Evolutionary conservation across 2,113 vertebrate genomes (phyloP).

Genomic region (Crotalus viridis): DNA sequence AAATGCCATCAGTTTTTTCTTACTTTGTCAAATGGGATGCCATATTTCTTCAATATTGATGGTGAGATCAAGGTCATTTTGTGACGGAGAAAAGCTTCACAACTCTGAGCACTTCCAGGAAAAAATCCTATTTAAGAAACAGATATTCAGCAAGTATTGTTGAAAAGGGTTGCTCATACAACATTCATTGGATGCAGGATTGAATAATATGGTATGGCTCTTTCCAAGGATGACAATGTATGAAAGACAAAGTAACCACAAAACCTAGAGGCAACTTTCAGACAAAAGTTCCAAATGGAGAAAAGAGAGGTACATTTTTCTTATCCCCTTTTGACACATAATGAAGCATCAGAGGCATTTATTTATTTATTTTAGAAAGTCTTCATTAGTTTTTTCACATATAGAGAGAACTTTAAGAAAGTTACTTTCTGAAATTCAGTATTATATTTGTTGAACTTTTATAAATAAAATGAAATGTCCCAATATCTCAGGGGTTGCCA

Average conservation of each 20-base stretch:
- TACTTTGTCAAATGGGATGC: constrained; percentile 96
- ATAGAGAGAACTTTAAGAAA: neutral
- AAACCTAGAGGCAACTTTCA: neutral
- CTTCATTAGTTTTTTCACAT: neutral
- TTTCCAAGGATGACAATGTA: neutral
- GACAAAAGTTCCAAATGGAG: neutral
- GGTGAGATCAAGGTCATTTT: constrained; percentile 99
- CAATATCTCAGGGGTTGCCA: too few relatives aligned
- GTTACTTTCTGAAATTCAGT: neutral
- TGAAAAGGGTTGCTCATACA: neutral
- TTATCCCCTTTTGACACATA: neutral
- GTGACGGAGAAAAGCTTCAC: constrained; percentile 95
- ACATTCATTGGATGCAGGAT: neutral
- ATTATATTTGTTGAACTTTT: neutral
- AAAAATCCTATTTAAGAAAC: constrained; percentile 86
- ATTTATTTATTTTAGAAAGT: neutral
- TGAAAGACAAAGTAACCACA: neutral
- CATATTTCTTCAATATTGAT: constrained; percentile 92
- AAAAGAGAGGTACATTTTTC: neutral
- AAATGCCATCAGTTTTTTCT: neutral
- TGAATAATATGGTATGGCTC: neutral
- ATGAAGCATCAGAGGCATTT: neutral
- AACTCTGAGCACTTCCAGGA: constrained; percentile 94
- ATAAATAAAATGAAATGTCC: neutral
- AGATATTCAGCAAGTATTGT: neutral